Conservation (phyloP, 2,113 vertebrate genomes). For the Camarhynchus parvulus region DNA sequence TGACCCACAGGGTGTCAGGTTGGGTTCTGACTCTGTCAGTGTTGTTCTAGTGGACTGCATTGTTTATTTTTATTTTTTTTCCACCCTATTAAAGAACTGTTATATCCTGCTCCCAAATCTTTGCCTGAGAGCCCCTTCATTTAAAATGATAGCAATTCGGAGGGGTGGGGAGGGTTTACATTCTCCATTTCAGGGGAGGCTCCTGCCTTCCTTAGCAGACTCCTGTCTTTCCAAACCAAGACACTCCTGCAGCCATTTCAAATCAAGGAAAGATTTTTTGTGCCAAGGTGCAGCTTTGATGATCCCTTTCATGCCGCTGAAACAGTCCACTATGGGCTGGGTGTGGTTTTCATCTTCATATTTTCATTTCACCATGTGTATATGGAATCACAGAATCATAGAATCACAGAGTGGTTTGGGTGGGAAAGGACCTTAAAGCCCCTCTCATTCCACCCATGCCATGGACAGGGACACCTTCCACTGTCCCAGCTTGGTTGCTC, state of each 20-base stretch:
- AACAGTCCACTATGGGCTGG: neutral
- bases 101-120: no score
- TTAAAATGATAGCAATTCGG: no score
- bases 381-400: neutral
- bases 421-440: neutral
- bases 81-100: no score
- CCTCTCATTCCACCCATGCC: neutral
- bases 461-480: neutral
- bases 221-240: no score
- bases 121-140: no score
- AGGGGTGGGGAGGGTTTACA: no score
- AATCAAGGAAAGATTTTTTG: neutral
- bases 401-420: neutral
- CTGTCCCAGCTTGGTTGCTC: neutral
- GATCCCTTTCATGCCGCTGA: neutral
- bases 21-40: no score
- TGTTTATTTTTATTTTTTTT: no score
- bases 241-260: conserved; percentile 40
- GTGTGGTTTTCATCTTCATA: neutral
- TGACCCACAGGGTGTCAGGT: no score
- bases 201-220: no score
- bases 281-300: neutral
- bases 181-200: no score
- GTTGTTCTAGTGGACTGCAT: no score
- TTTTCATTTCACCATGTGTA: neutral